These are phyloP conservation scores for Picathartes gymnocephalus DNA, from an alignment of 2,113 vertebrate genomes.

Conservation along the genomic window DNA sequence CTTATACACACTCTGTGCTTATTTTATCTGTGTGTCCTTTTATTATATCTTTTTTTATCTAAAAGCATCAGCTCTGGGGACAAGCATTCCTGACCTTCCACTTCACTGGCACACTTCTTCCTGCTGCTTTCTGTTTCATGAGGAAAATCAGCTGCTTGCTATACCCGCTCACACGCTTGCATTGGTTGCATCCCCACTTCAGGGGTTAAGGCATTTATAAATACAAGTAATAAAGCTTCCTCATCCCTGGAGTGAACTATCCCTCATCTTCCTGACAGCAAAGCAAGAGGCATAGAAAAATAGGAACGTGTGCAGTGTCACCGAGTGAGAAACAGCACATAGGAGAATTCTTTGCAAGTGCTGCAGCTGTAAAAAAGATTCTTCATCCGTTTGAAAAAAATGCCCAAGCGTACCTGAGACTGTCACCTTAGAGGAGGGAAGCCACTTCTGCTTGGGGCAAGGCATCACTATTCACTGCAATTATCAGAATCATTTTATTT, in stretches of 20 bases:
- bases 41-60: not conserved
- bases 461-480: not conserved
- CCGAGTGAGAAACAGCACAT: not conserved
- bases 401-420: not conserved
- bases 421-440: not conserved
- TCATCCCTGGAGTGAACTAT: not conserved
- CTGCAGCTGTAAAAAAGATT: not conserved
- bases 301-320: rapidly evolving
- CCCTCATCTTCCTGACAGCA: not conserved
- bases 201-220: not conserved
- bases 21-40: not conserved
- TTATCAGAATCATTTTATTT: not conserved
- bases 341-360: not conserved
- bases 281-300: not conserved
- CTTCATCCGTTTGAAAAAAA: not conserved
- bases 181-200: not conserved
- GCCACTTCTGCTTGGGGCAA: not conserved
- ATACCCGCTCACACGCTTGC: rapidly evolving
- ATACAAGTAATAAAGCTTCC: not conserved
- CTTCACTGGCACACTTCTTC: not conserved
- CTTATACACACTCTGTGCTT: not conserved
- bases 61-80: not conserved
- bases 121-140: not conserved
- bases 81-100: not conserved
- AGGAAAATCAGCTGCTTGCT: not conserved